A percentile compares a stretch with the other conserved stretches of the same genome.
Evolutionary conservation across 1,140 invertebrate species (phyloP).

Genomic region (Neelides sp.): DNA sequence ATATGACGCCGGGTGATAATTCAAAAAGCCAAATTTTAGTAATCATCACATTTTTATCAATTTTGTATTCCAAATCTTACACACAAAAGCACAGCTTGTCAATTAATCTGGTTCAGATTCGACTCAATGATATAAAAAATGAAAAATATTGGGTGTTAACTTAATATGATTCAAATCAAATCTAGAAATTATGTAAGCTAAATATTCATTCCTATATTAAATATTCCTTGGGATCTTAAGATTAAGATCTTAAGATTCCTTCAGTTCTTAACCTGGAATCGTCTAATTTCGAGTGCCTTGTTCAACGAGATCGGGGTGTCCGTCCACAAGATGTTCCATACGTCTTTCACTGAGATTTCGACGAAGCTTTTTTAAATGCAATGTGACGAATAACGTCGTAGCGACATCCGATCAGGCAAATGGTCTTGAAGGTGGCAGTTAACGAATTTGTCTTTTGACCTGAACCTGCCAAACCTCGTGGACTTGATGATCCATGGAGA

Average conservation of each 20-base stretch:
- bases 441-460: too few species aligned
- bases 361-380: constrained; percentile 61
- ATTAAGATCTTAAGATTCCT: not conserved
- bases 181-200: too few species aligned
- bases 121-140: too few species aligned
- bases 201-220: not conserved
- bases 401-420: constrained; percentile 59
- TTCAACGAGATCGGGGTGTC: constrained; percentile 69
- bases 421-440: constrained; percentile 32
- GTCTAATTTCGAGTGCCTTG: constrained; percentile 73
- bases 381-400: constrained; percentile 56
- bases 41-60: too few species aligned
- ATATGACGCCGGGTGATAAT: not conserved
- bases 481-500: not conserved
- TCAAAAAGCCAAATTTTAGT: not conserved
- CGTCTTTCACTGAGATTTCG: constrained; percentile 61
- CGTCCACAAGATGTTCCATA: constrained; percentile 82
- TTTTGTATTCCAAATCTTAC: too few species aligned
- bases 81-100: too few species aligned
- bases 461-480: not conserved
- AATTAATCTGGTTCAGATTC: too few species aligned
- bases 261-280: constrained; percentile 32
- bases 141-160: too few species aligned
- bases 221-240: not conserved
- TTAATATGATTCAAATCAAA: too few species aligned